phyloP scores from a whole-genome alignment of 2,113 vertebrate genomes.

The Pseudorectes ferrugineus region DNA sequence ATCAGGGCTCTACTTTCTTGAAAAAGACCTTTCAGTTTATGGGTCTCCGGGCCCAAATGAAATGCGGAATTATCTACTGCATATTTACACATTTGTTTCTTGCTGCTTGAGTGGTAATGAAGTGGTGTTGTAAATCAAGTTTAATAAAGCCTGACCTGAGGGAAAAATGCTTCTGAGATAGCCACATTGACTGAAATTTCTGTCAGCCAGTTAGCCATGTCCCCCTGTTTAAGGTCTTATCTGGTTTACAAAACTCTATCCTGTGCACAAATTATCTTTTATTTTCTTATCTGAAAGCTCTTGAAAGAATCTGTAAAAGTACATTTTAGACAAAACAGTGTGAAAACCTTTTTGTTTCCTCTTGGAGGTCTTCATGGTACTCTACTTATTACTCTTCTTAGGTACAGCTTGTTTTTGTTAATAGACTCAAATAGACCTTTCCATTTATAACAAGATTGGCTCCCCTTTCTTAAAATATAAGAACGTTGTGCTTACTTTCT shows the following conservation, averaged over 20 bases:
- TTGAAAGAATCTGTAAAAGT: neutral
- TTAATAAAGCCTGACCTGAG: neutral
- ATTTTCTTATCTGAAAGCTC: neutral
- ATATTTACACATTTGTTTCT: neutral
- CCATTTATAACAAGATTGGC: neutral
- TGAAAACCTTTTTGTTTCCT: neutral
- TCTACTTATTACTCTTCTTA: neutral
- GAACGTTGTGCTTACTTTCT: neutral
- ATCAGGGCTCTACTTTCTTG: neutral
- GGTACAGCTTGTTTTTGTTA: neutral
- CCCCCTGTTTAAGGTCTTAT: neutral
- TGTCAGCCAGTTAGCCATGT: neutral
- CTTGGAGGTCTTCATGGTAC: neutral
- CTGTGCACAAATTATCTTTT: neutral
- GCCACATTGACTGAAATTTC: neutral
- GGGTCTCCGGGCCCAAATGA: neutral
- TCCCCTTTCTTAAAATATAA: neutral
- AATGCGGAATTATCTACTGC: neutral
- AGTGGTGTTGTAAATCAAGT: neutral
- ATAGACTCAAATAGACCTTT: neutral
- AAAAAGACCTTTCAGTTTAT: neutral
- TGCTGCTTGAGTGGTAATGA: neutral
- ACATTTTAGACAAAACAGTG: neutral
- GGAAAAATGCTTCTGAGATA: neutral
- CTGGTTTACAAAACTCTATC: neutral